These are phyloP conservation scores for Luidia sarsii DNA, from an alignment of 53 echinoderm and acorn worm species.

Conservation along the genomic window DNA sequence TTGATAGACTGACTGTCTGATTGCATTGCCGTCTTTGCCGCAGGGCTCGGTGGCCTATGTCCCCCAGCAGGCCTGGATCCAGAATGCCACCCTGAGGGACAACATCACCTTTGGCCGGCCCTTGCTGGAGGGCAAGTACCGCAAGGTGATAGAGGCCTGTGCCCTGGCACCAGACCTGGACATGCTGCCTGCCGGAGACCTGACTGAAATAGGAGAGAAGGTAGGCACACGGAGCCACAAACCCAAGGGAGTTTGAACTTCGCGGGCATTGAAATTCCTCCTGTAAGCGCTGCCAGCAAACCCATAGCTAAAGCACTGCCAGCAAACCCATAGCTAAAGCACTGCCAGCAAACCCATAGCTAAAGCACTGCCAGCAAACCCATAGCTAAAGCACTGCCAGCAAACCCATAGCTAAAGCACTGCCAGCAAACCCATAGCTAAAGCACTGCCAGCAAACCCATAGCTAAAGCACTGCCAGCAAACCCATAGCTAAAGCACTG, in stretches of 20 bases:
- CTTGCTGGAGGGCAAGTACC: constrained; percentile 65
- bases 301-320: too few species aligned
- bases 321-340: too few species aligned
- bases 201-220: constrained; percentile 98
- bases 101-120: constrained; percentile 76
- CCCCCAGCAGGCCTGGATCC: constrained; percentile 95
- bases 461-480: neutral
- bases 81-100: constrained; percentile 86
- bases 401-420: too few species aligned
- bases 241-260: neutral
- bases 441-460: too few species aligned
- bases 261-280: neutral
- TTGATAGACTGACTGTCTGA: too few species aligned
- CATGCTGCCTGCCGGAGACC: constrained; percentile 82
- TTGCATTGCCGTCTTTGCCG: too few species aligned
- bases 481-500: neutral
- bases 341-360: too few species aligned
- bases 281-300: neutral
- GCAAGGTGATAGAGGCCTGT: constrained; percentile 71
- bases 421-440: too few species aligned
- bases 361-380: too few species aligned
- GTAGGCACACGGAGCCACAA: too few species aligned
- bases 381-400: too few species aligned
- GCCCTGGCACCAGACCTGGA: constrained; percentile 81
- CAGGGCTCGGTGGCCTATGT: constrained; percentile 91